A percentile compares a stretch with the other conserved stretches of the same genome.
Conservation (phyloP, 2,113 vertebrate species). For the Bostrychus sinensis region DNA sequence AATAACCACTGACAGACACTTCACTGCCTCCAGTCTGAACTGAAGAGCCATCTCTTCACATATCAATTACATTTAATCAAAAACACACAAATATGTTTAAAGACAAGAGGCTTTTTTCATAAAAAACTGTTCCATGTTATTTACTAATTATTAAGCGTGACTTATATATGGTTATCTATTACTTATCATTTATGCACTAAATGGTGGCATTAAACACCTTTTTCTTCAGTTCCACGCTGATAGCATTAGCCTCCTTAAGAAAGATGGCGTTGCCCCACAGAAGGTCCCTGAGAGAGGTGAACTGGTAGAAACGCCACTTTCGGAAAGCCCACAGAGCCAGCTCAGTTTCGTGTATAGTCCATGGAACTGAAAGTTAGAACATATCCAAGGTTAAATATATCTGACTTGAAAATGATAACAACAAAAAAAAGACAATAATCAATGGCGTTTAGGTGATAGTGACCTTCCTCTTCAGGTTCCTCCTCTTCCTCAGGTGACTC, state of each 20-base stretch:
- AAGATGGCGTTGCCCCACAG: conserved; percentile 98
- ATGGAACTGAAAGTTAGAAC: conserved; percentile 81
- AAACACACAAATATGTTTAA: not conserved
- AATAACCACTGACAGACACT: not conserved
- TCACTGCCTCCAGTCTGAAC: not conserved
- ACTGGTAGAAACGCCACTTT: conserved; percentile 99
- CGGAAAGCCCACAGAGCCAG: conserved; percentile 95
- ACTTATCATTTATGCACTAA: not conserved
- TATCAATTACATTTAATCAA: not conserved
- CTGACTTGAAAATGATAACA: not conserved
- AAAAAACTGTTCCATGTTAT: too few species aligned
- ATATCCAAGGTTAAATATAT: not conserved
- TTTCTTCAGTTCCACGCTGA: conserved; percentile 97
- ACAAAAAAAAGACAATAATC: not conserved
- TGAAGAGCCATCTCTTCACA: not conserved
- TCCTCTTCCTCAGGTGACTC: conserved; percentile 95
- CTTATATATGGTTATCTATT: too few species aligned
- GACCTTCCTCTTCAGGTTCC: conserved; percentile 95
- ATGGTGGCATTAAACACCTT: conserved; percentile 75
- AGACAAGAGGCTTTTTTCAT: too few species aligned
- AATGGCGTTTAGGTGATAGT: not conserved
- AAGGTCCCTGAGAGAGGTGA: conserved; percentile 94
- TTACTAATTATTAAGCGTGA: too few species aligned
- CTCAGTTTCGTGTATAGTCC: conserved; percentile 90
- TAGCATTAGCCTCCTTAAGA: conserved; percentile 97